Percentiles rank a stretch among this genome's conserved stretches.
Conservation (phyloP, 2,888 invertebrate genomes). For the Pristionchus exspectatus region DNA sequence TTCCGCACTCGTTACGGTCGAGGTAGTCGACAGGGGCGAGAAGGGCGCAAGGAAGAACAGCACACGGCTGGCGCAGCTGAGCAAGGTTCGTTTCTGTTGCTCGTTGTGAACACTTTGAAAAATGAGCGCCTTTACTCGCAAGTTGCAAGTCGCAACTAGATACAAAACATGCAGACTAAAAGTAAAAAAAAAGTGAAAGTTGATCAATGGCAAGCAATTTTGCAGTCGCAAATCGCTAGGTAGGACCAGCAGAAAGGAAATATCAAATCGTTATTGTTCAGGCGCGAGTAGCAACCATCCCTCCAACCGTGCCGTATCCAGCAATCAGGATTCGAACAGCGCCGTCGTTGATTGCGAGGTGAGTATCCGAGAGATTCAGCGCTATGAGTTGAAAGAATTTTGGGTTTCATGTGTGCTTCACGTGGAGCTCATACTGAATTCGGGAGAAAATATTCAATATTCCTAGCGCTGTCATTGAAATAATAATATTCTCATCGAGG, state of each 20-base stretch:
- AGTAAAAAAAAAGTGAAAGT: no score
- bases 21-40: slow-evolving; percentile 62
- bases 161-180: no score
- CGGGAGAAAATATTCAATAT: neutral
- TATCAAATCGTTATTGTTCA: neutral
- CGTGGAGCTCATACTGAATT: neutral
- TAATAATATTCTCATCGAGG: no score
- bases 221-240: no score
- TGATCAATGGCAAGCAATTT: no score
- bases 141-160: no score
- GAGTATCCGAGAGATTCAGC: neutral
- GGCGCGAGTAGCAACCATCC: slow-evolving; percentile 59
- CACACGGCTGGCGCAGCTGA: slow-evolving; percentile 60
- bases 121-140: no score
- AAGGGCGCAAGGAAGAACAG: slow-evolving; percentile 21
- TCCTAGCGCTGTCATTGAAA: no score
- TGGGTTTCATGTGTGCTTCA: neutral
- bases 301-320: slow-evolving; percentile 61
- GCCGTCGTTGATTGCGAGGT: slow-evolving; percentile 69
- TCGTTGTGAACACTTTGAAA: no score
- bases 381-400: no score
- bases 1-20: slow-evolving; percentile 77
- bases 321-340: slow-evolving; percentile 86
- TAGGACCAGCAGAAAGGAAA: neutral
- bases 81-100: neutral